These are phyloP conservation scores for Rallus crepitans DNA, from an alignment of 2,797 vertebrate genomes.

Conservation along the genomic window DNA sequence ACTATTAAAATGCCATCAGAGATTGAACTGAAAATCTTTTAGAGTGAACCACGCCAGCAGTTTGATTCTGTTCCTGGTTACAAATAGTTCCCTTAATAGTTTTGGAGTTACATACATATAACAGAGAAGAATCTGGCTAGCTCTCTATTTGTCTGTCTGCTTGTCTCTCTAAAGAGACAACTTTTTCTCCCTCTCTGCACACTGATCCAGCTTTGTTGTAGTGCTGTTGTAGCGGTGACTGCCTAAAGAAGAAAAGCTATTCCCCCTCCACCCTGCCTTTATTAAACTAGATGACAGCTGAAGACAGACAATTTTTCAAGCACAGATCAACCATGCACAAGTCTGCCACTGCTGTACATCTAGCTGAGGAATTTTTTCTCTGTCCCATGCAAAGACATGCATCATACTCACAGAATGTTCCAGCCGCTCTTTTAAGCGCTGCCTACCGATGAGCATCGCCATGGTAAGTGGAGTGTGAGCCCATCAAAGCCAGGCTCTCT, in stretches of 20 bases:
- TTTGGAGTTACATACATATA: background rate
- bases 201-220: background rate
- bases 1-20: background rate
- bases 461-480: background rate
- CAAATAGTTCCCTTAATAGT: conserved; percentile 16
- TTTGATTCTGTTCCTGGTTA: conserved; percentile 32
- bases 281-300: conserved; percentile 18
- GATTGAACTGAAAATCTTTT: background rate
- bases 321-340: background rate
- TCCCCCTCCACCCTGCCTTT: conserved; percentile 18
- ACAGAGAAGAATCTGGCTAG: conserved; percentile 22
- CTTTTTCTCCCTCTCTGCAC: background rate
- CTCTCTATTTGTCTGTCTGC: conserved; percentile 52
- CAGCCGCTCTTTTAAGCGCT: background rate
- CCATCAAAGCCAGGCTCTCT: background rate
- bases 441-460: background rate
- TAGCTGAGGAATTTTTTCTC: background rate
- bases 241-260: background rate
- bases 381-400: background rate
- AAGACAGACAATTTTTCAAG: conserved; percentile 24
- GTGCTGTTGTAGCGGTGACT: background rate
- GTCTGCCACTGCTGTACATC: background rate
- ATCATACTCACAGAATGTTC: background rate
- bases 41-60: background rate
- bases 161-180: background rate